Percentiles rank a stretch among this genome's conserved stretches.
Evolutionary conservation across 2,888 invertebrate species (phyloP).

Genomic region (Pollenia amentaria): DNA sequence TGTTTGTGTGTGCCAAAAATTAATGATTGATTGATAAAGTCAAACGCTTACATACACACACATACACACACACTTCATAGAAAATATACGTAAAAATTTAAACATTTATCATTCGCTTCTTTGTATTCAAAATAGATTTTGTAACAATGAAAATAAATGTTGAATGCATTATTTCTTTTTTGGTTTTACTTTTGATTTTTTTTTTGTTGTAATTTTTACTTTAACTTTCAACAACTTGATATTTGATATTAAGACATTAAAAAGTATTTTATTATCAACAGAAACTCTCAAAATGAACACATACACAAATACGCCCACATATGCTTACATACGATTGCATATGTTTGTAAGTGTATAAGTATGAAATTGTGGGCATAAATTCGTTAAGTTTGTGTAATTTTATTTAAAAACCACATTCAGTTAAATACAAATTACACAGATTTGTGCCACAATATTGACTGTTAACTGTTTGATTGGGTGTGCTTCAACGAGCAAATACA

Average conservation of each 20-base stretch:
- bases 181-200: not conserved
- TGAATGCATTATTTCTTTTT: not conserved
- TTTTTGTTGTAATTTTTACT: not conserved
- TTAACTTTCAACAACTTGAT: not conserved
- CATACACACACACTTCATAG: not conserved
- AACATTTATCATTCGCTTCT: conserved; percentile 38
- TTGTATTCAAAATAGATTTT: conserved; percentile 8
- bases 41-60: not conserved
- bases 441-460: conserved; percentile 55
- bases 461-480: conserved; percentile 15
- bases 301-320: not conserved
- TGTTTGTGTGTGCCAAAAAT: not conserved
- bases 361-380: conserved; percentile 13
- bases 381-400: conserved; percentile 40
- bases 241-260: conserved; percentile 29
- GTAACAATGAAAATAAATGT: conserved; percentile 29
- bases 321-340: not conserved
- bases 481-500: not conserved
- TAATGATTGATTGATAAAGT: conserved; percentile 41
- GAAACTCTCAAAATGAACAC: not conserved
- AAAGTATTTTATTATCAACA: conserved; percentile 36
- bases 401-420: conserved; percentile 57
- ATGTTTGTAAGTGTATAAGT: not conserved
- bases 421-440: conserved; percentile 67
- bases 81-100: not conserved